Percentiles rank a stretch among this genome's conserved stretches.
Evolutionary conservation across 2,797 vertebrate genomes (phyloP).

Genomic region (Prionace glauca): DNA sequence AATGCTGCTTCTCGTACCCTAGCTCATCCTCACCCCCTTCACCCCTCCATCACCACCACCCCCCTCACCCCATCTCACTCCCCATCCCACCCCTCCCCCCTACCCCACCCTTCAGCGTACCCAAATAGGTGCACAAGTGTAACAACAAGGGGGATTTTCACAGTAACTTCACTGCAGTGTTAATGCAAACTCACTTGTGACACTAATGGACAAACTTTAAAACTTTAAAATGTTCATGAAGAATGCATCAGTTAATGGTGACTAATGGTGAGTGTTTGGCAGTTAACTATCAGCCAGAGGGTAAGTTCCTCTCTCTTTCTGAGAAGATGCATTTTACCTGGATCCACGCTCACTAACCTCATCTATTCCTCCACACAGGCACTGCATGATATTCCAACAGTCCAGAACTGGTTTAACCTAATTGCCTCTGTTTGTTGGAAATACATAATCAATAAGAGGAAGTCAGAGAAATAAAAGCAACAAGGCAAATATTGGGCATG

Average conservation of each 20-base stretch:
- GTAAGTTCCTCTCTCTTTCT: neutral
- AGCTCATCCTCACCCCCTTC: neutral
- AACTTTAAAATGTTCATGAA: too few relatives aligned
- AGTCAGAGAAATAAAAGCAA: neutral
- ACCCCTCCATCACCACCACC: neutral
- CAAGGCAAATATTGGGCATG: neutral
- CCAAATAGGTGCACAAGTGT: too few relatives aligned
- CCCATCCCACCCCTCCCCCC: neutral
- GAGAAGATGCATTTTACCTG: neutral
- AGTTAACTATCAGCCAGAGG: neutral
- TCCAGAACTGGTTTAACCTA: neutral
- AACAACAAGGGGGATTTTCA: too few relatives aligned
- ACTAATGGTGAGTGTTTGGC: too few relatives aligned
- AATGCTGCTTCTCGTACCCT: neutral
- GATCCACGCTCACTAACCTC: neutral
- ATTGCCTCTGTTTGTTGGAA: too few relatives aligned
- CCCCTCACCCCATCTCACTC: too few relatives aligned
- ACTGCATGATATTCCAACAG: neutral
- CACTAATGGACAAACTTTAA: too few relatives aligned
- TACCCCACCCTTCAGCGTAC: too few relatives aligned
- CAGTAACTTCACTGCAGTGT: too few relatives aligned
- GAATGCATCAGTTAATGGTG: too few relatives aligned
- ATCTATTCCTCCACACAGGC: neutral
- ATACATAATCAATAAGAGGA: neutral
- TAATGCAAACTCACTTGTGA: too few relatives aligned